Conservation (phyloP, 2,797 vertebrate species). For the Cyclopterus lumpus region DNA sequence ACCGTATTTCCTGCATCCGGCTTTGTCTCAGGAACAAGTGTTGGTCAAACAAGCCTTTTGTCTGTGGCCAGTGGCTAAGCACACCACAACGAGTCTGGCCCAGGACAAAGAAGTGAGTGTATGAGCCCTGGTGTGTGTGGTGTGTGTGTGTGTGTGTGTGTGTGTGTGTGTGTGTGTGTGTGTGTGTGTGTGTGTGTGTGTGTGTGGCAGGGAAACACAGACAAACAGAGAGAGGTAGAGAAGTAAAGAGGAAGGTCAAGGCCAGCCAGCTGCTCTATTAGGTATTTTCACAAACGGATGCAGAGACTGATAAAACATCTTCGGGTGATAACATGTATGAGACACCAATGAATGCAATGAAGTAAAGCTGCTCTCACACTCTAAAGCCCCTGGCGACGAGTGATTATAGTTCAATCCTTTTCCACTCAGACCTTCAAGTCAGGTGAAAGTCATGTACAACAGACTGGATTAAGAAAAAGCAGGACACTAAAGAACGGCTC, state of each 20-base stretch:
- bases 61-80: constrained; percentile 86
- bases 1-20: constrained; percentile 83
- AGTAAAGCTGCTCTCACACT: background rate
- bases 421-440: constrained; percentile 26
- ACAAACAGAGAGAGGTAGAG: constrained; percentile 48
- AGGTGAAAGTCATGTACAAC: constrained; percentile 48
- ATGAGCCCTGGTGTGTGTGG: constrained; percentile 42
- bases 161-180: constrained; percentile 70
- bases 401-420: constrained; percentile 16
- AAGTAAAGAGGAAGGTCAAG: constrained; percentile 54
- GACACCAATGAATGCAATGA: background rate
- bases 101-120: constrained; percentile 83
- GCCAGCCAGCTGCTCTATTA: constrained; percentile 74
- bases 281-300: constrained; percentile 65
- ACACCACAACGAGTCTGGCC: constrained; percentile 81
- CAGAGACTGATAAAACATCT: constrained; percentile 39
- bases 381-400: background rate
- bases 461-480: constrained; percentile 30
- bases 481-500: background rate
- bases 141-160: background rate
- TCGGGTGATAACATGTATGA: background rate
- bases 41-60: constrained; percentile 90
- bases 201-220: constrained; percentile 30
- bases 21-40: constrained; percentile 88
- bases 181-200: constrained; percentile 15